phyloP scores from a whole-genome alignment of 2,888 invertebrate species.

The Tipula lateralis region DNA sequence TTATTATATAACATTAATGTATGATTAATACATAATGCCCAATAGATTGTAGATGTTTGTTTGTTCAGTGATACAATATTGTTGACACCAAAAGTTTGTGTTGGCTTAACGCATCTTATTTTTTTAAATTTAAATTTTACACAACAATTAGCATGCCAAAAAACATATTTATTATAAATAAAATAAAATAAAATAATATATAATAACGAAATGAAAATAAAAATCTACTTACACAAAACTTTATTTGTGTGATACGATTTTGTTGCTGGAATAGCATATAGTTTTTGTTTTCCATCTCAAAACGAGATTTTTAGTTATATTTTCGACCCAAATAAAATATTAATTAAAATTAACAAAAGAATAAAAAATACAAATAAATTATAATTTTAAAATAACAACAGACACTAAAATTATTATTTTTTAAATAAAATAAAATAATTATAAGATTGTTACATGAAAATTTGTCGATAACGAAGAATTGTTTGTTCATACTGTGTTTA shows the following conservation, averaged over 20 bases:
- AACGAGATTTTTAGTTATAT: neutral
- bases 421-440: neutral
- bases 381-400: neutral
- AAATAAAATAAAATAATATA: neutral
- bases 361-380: neutral
- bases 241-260: neutral
- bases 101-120: neutral
- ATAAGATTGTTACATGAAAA: neutral
- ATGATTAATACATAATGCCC: neutral
- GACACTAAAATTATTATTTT: neutral
- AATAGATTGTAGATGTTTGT: neutral
- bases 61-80: neutral
- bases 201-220: neutral
- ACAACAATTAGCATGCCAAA: constrained; percentile 3
- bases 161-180: neutral
- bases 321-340: neutral
- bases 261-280: neutral
- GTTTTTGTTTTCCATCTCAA: neutral
- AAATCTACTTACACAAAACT: neutral
- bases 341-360: neutral
- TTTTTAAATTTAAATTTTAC: neutral
- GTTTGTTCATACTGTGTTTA: neutral
- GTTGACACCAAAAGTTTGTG: neutral
- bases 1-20: neutral
- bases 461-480: neutral